phyloP scores from a whole-genome alignment of 2,888 invertebrate species.

The Philaethria dido region DNA sequence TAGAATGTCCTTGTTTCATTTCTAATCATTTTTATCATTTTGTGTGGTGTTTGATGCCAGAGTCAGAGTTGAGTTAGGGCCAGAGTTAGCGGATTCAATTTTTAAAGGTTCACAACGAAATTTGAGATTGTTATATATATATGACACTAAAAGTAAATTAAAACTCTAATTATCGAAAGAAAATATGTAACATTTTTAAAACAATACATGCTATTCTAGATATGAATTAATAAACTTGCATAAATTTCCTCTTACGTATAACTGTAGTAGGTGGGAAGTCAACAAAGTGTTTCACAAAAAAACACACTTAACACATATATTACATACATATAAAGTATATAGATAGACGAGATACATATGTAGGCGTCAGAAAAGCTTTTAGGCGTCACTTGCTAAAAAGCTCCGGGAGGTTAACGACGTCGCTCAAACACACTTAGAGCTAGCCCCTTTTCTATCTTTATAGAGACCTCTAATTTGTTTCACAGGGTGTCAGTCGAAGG shows the following conservation, averaged over 20 bases:
- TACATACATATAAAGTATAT: not conserved
- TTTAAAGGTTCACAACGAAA: too few relatives aligned
- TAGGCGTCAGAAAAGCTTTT: not conserved
- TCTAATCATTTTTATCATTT: too few relatives aligned
- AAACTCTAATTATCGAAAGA: too few relatives aligned
- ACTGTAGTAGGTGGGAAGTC: not conserved
- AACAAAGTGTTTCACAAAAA: not conserved
- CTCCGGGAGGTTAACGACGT: not conserved
- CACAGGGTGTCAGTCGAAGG: not conserved
- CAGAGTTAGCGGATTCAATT: too few relatives aligned
- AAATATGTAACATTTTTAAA: too few relatives aligned
- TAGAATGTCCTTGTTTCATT: too few relatives aligned
- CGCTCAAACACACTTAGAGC: not conserved
- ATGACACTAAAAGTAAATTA: too few relatives aligned
- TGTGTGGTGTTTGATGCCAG: too few relatives aligned
- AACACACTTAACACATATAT: not conserved
- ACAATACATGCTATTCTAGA: too few relatives aligned
- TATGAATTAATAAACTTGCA: too few relatives aligned
- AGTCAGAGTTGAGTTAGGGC: too few relatives aligned
- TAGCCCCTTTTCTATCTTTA: not conserved
- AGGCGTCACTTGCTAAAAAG: constrained; percentile 2
- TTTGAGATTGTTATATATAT: too few relatives aligned
- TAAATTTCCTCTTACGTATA: not conserved
- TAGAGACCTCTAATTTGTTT: not conserved
- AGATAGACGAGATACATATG: not conserved